Evolutionary conservation across 2,888 invertebrate species (phyloP).

Genomic region (Patella pellucida): DNA sequence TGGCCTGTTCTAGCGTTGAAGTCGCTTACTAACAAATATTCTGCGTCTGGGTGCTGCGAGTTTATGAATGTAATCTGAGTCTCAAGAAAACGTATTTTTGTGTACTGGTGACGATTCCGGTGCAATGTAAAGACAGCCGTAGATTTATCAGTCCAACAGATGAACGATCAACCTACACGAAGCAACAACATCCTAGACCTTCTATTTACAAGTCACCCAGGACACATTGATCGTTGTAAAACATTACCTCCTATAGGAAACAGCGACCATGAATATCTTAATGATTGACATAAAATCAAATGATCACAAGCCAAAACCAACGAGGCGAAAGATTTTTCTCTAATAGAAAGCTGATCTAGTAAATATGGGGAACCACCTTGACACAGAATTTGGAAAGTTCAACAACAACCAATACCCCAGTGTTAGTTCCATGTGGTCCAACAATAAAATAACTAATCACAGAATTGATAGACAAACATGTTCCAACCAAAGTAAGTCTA

Average conservation of each 20-base stretch:
- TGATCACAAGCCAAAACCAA: background rate
- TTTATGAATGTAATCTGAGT: too few species aligned
- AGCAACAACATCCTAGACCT: conserved; percentile 22
- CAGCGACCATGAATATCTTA: conserved; percentile 15
- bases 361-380: background rate
- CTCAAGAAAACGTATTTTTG: too few species aligned
- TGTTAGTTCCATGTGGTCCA: conserved; percentile 6
- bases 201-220: conserved; percentile 18
- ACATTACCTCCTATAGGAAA: conserved; percentile 14
- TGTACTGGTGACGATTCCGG: too few species aligned
- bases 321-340: conserved; percentile 13
- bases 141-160: conserved; percentile 18
- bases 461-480: background rate
- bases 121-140: background rate
- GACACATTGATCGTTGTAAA: background rate
- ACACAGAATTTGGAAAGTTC: background rate
- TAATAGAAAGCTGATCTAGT: conserved; percentile 16
- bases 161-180: conserved; percentile 22
- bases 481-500: conserved; percentile 17
- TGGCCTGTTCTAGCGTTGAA: too few species aligned
- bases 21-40: too few species aligned
- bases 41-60: too few species aligned
- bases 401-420: background rate
- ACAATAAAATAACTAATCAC: background rate
- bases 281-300: background rate